Conservation (phyloP, 2,888 invertebrate genomes). For the Brachyptera risi region DNA sequence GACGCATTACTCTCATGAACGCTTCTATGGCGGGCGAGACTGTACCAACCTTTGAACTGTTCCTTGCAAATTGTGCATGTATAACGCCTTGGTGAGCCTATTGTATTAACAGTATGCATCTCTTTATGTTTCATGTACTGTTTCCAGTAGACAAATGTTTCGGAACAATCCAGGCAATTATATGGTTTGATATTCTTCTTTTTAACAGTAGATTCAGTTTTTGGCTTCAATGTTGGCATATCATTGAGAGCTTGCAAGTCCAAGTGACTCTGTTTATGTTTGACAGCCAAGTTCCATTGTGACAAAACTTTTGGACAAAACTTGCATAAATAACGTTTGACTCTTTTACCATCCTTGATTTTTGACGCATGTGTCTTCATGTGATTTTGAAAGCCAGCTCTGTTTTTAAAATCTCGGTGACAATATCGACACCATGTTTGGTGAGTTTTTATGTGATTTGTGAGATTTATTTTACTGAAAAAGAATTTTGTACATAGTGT, state of each 20-base stretch:
- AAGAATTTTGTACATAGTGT: slow-evolving; percentile 59
- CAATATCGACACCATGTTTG: not conserved
- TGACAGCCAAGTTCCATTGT: too few species aligned
- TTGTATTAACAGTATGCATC: not conserved
- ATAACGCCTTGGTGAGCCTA: not conserved
- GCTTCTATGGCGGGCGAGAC: not conserved
- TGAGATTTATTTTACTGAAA: slow-evolving; percentile 42
- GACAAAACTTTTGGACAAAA: not conserved
- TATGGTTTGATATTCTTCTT: too few species aligned
- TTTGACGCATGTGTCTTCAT: not conserved
- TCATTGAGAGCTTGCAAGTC: too few species aligned
- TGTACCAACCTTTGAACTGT: not conserved
- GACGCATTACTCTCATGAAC: too few species aligned
- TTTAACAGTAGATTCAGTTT: too few species aligned
- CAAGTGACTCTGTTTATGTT: too few species aligned
- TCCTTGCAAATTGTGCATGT: slow-evolving; percentile 23
- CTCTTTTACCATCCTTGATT: not conserved
- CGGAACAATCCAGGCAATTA: slow-evolving; percentile 9
- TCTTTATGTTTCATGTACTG: not conserved
- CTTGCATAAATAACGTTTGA: not conserved
- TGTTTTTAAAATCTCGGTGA: not conserved
- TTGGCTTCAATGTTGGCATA: too few species aligned
- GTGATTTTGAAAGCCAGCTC: not conserved
- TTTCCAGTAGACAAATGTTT: slow-evolving; percentile 7
- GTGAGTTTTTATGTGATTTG: slow-evolving; percentile 38